A percentile compares a stretch with the other conserved stretches of the same genome.
These are phyloP conservation scores for Venustaconcha ellipsiformis DNA, from an alignment of 1,140 invertebrate genomes.

Conservation along the genomic window DNA sequence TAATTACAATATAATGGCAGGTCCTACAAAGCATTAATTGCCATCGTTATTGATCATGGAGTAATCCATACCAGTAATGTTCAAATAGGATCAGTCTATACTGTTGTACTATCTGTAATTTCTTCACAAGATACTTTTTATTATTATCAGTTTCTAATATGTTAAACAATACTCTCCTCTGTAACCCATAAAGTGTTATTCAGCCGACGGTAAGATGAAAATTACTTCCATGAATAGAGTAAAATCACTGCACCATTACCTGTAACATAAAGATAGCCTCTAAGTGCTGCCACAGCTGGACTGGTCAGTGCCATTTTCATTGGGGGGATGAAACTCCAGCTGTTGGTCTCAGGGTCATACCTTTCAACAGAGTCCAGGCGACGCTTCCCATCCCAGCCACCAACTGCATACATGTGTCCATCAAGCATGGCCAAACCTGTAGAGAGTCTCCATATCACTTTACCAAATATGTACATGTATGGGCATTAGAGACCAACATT, in stretches of 20 bases:
- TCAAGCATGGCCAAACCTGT: conserved; percentile 77
- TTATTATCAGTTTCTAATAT: not conserved
- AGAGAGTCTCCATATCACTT: not conserved
- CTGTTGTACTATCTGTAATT: not conserved
- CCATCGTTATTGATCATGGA: no score
- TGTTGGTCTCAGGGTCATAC: conserved; percentile 82
- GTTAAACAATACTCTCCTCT: no score
- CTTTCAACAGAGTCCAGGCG: conserved; percentile 85
- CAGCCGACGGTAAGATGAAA: no score
- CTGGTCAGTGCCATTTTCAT: conserved; percentile 77
- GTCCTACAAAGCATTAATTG: no score
- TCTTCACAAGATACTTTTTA: not conserved
- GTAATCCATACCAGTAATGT: no score
- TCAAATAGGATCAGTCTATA: not conserved
- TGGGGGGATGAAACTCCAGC: conserved; percentile 82
- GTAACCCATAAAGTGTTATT: no score
- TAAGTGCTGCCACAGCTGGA: conserved; percentile 70
- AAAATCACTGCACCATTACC: conserved; percentile 38
- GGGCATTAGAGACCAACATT: no score
- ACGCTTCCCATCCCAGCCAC: conserved; percentile 84
- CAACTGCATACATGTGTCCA: conserved; percentile 80
- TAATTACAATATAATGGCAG: no score
- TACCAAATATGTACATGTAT: no score
- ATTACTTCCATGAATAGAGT: no score
- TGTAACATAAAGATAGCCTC: conserved; percentile 71